Percentiles rank a stretch among this genome's conserved stretches.
phyloP scores from a whole-genome alignment of 2,797 vertebrate genomes.

The Otolemur crassicaudatus region DNA sequence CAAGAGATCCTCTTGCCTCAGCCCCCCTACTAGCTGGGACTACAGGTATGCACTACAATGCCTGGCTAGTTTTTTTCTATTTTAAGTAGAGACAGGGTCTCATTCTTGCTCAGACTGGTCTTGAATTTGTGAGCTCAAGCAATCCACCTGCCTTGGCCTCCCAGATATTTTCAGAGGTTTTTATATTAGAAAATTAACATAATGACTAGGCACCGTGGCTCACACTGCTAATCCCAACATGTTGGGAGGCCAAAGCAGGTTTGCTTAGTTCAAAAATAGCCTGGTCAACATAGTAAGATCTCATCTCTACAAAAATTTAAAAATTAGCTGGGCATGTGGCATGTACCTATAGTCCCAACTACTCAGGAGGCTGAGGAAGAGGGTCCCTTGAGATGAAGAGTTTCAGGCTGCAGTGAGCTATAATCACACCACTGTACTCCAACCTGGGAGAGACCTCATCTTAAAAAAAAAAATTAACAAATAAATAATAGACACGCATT shows the following conservation, averaged over 20 bases:
- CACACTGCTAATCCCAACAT: not conserved
- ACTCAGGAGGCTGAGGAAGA: not conserved
- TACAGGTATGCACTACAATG: too few relatives aligned
- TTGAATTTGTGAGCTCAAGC: too few relatives aligned
- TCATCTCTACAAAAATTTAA: not conserved
- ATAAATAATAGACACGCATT: not conserved
- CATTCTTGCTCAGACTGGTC: too few relatives aligned
- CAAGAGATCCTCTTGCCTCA: too few relatives aligned
- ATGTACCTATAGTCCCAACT: not conserved
- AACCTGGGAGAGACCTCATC: not conserved
- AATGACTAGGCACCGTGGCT: not conserved
- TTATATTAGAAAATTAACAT: slow-evolving; percentile 59
- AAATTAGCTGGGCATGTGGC: not conserved
- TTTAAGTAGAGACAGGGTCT: too few relatives aligned
- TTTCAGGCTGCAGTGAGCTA: not conserved
- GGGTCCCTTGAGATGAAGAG: not conserved
- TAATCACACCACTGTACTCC: not conserved
- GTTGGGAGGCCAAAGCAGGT: not conserved
- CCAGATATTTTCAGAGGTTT: slow-evolving; percentile 30
- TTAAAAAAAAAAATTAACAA: not conserved
- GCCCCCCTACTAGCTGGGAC: too few relatives aligned
- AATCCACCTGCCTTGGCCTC: too few relatives aligned
- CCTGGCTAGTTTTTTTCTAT: too few relatives aligned
- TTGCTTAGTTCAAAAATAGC: not conserved
- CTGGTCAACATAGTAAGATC: not conserved